Conservation (phyloP, 30 jellyfish, hydroid and myxozoan genomes). For the Chironex yamaguchii region DNA sequence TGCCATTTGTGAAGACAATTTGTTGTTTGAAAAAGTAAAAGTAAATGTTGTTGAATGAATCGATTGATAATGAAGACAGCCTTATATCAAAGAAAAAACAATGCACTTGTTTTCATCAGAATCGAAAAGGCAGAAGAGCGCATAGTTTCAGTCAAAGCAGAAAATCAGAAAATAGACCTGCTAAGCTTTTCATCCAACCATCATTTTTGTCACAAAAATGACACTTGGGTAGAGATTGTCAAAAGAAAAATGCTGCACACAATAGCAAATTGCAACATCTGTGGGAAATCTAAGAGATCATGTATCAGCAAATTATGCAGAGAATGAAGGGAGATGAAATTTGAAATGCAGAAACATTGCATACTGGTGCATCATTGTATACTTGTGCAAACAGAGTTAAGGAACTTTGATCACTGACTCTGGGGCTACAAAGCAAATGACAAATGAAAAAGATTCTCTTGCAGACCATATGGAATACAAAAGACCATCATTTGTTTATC, state of each 20-base stretch:
- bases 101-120: conserved; percentile 17
- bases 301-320: conserved; percentile 54
- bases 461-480: conserved; percentile 47
- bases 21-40: too few species aligned
- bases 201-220: conserved; percentile 43
- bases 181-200: conserved; percentile 25
- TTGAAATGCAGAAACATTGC: conserved; percentile 24
- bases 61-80: not conserved
- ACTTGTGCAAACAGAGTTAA: too few species aligned
- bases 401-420: conserved; percentile 58
- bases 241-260: not conserved
- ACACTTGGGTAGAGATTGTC: conserved; percentile 54
- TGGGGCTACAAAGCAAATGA: conserved; percentile 62
- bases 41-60: conserved; percentile 25
- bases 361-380: conserved; percentile 16
- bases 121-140: not conserved
- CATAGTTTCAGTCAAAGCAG: not conserved
- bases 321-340: conserved; percentile 1
- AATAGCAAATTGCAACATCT: too few species aligned
- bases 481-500: conserved; percentile 28
- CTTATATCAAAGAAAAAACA: not conserved
- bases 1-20: conserved; percentile 37
- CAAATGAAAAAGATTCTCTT: conserved; percentile 47
- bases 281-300: not conserved
- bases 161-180: not conserved